Evolutionary conservation across 2,113 vertebrate genomes (phyloP).

Genomic region (Meriones unguiculatus): DNA sequence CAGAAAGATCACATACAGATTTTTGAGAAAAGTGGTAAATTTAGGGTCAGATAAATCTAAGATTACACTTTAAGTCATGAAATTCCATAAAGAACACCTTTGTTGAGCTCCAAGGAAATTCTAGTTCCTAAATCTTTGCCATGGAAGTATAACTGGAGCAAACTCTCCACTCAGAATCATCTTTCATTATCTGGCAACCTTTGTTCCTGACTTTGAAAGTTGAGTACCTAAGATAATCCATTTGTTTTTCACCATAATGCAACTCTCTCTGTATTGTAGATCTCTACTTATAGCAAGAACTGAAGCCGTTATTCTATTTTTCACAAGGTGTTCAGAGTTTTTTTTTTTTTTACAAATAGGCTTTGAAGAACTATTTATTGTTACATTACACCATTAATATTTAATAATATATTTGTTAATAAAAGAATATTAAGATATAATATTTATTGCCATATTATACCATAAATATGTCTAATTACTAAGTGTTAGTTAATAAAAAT

Average conservation of each 20-base stretch:
- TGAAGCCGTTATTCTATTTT: not conserved
- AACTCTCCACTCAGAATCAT: not conserved
- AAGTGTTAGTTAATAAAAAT: not conserved
- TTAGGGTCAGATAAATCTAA: not conserved
- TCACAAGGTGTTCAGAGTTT: not conserved
- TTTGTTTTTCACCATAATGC: not conserved
- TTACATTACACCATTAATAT: no score
- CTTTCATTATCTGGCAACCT: not conserved
- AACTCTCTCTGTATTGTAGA: accelerated
- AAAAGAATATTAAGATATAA: not conserved
- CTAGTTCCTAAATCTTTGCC: not conserved
- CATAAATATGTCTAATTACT: not conserved
- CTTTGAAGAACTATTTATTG: not conserved
- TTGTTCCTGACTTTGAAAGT: not conserved
- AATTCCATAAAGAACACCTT: not conserved
- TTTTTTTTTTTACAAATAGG: not conserved
- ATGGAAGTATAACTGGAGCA: not conserved
- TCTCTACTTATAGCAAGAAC: not conserved
- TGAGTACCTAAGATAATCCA: not conserved
- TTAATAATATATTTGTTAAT: no score
- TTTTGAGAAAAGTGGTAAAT: not conserved
- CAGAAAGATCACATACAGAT: not conserved
- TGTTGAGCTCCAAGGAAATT: not conserved
- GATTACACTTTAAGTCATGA: not conserved
- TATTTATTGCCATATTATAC: not conserved